phyloP scores from a whole-genome alignment of 2,888 invertebrate genomes.

The Anodontia alba region DNA sequence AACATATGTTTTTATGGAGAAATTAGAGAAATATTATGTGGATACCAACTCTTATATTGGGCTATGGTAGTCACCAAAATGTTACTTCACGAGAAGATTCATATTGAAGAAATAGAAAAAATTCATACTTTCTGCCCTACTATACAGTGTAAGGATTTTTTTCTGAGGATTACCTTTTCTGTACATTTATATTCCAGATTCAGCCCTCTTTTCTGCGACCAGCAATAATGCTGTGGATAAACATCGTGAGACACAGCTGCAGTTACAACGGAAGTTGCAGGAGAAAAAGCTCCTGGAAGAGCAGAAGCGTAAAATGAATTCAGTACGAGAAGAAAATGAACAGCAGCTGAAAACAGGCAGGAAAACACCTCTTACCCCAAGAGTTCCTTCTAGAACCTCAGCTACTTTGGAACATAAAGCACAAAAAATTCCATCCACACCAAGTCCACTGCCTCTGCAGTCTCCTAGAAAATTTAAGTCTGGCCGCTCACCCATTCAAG shows the following conservation, averaged over 20 bases:
- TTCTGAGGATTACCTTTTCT: too few relatives aligned
- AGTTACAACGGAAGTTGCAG: slow-evolving; percentile 89
- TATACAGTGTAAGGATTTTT: too few relatives aligned
- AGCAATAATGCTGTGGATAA: slow-evolving; percentile 77
- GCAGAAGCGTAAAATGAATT: slow-evolving; percentile 86
- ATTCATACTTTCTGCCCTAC: too few relatives aligned
- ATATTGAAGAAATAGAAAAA: too few relatives aligned
- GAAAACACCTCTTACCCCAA: slow-evolving; percentile 33
- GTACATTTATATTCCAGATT: slow-evolving; percentile 48
- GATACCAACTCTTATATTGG: too few relatives aligned
- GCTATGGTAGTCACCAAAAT: too few relatives aligned
- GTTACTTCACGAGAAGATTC: too few relatives aligned
- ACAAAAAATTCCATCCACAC: slow-evolving; percentile 32
- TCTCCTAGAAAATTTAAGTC: slow-evolving; percentile 39
- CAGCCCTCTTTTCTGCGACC: slow-evolving; percentile 62
- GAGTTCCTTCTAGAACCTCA: slow-evolving; percentile 33
- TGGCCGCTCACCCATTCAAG: background rate
- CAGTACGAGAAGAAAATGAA: slow-evolving; percentile 53
- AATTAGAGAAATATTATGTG: too few relatives aligned
- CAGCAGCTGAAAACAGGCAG: slow-evolving; percentile 20
- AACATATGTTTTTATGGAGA: too few relatives aligned
- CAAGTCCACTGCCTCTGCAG: slow-evolving; percentile 38
- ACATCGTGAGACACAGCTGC: slow-evolving; percentile 88
- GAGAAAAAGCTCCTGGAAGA: slow-evolving; percentile 88
- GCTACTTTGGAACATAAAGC: slow-evolving; percentile 31